Base-by-base conservation (phyloP, 2,888 invertebrate species). In the Scotopteryx bipunctaria region DNA sequence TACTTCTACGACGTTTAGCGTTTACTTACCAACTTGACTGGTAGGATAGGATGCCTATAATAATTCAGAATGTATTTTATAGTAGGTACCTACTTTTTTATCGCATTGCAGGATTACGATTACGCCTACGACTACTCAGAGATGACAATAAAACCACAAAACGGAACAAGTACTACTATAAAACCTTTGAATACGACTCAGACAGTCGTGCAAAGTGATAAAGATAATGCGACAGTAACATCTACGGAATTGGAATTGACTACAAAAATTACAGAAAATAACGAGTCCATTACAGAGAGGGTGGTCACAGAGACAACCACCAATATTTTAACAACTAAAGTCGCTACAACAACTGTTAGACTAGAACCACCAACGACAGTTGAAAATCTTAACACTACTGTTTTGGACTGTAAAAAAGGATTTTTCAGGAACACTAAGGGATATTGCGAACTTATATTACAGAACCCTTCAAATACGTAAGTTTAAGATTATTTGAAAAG, bases 41-140 rank as follows among this genome's bases (percentile, higher is more conserved):
- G n/a, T n/a, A n/a, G n/a, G n/a, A n/a, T n/a, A n/a, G n/a, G n/a
- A n/a, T n/a, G n/a, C n/a, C n/a, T n/a, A n/a, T n/a, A n/a, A n/a
- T n/a, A n/a, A n/a, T n/a, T n/a, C n/a, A n/a, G n/a, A n/a, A n/a
- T n/a, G n/a, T n/a, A n/a, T n/a, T n/a, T n/a, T n/a, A n/a, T n/a
- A n/a, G n/a, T n/a, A n/a, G n/a, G n/a, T n/a, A n/a, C n/a, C n/a
- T n/a, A 17, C 2, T 13, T 29, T 11, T 15, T 23, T 37, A 25
- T 27, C 15, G 21, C 21, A 9, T 92, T 91, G 19, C 84, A 94
- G 94, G 94, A 93, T 71, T 94, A 94, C 62, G 94, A 95, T 79
- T 94, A 94, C 71, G 92, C 92, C 41, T 95, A 95, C 73, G 94
- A 95, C 74, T 94, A 94, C 67, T 89, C 93, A 2, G 94, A 94